Conservation (phyloP, 2,888 invertebrate species). For the Automeris io region DNA sequence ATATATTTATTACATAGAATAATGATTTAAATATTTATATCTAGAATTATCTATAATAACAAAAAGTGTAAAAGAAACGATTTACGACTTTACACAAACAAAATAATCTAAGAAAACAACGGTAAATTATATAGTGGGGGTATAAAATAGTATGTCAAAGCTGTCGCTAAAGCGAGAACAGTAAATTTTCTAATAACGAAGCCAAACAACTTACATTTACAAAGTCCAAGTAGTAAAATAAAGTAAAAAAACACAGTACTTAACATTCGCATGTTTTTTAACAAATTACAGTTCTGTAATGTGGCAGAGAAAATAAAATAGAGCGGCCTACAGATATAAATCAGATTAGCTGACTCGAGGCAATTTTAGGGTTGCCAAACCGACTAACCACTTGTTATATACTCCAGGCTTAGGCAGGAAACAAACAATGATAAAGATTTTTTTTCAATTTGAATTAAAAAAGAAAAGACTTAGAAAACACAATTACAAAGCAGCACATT, state of each 20-base stretch:
- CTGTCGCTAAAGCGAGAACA: not conserved
- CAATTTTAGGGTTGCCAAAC: constrained; percentile 12
- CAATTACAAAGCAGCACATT: no score
- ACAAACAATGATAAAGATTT: no score
- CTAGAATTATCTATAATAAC: not conserved
- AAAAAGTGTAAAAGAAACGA: not conserved
- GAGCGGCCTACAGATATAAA: constrained; percentile 52
- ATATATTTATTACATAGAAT: not conserved
- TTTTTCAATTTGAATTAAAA: no score
- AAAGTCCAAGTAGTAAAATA: constrained; percentile 19
- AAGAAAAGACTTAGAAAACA: no score
- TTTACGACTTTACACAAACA: not conserved
- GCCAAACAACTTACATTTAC: constrained; percentile 1
- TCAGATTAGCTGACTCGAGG: constrained; percentile 50
- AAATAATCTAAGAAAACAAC: not conserved
- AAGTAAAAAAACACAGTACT: constrained; percentile 33
- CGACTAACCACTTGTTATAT: no score
- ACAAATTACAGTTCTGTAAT: constrained; percentile 43
- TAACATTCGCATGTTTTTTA: constrained; percentile 44
- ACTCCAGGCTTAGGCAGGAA: no score
- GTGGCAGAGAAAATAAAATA: constrained; percentile 41
- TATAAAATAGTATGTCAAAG: not conserved
- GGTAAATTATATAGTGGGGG: not conserved
- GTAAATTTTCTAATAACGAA: not conserved
- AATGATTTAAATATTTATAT: not conserved